Evolutionary conservation across 2,888 invertebrate species (phyloP), one percentile per base, ranked within the genome.

Genomic region (Agapetus fuscipes): DNA sequence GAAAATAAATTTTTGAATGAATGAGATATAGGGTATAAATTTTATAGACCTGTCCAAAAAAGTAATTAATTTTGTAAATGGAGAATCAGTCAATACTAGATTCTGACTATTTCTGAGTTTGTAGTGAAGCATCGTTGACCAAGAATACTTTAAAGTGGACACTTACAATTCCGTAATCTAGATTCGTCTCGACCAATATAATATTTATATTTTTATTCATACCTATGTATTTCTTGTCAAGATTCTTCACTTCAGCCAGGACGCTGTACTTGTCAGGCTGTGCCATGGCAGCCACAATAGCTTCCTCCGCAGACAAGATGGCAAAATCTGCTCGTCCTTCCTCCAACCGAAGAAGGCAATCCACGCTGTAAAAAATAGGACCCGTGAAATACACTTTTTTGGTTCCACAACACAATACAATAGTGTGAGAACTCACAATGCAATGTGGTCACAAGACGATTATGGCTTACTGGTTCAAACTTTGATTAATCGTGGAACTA

Each of bases 251-350:
- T 35, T 69, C 62, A 3, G 66, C 74, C 1, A 76, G 48, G 1
- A 75, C 67, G 1, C 64, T 54, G 36, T 66, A 57, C 20, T 58
- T 60, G 1, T 54, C 59, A 1, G 67, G 61, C 12, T 64, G 61
- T 31, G 64, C 56, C 25, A 62, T 62, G 0, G 65, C 57, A 9
- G 76, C 60, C 3, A 80, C 55, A 2, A 80, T 53, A 3, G 74
- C 63, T 51, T 78, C 77, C 52, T 81, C 80, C 3, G 78, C 72
- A 1, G 65, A 62, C 52, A 80, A 73, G 26, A 72, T 56, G 1
- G 75, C 78, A 39, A 80, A 63, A 49, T 79, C 74, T 0, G 71
- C 76, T 14, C 64, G 53, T 0, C 68, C 70, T 3, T 62, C 56
- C 0, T 64, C 58, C 30, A 80, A 53, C 47, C 66, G 67, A 6